Conservation (phyloP, 2,888 invertebrate genomes). For the Phragmatobia fuliginosa region DNA sequence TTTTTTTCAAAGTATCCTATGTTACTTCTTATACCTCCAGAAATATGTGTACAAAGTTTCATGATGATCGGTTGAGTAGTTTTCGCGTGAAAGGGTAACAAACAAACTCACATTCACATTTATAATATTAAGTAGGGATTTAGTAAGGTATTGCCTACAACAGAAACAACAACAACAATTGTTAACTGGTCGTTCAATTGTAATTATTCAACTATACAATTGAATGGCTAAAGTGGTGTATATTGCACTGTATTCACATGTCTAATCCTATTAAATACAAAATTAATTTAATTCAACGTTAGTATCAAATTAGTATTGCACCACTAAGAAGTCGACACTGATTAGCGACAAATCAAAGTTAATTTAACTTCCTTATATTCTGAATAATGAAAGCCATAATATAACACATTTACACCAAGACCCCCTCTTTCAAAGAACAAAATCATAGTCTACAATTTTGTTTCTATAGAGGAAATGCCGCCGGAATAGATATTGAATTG, state of each 20-base stretch:
- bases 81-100: too few species aligned
- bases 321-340: not conserved
- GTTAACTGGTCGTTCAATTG: not conserved
- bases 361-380: not conserved
- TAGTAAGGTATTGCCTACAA: not conserved
- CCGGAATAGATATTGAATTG: slow-evolving; percentile 32
- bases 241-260: not conserved
- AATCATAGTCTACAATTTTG: slow-evolving; percentile 26
- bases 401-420: not conserved
- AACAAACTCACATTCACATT: too few species aligned
- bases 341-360: not conserved
- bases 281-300: not conserved
- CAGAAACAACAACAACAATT: not conserved
- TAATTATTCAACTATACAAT: not conserved
- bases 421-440: slow-evolving; percentile 6
- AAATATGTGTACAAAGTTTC: too few species aligned
- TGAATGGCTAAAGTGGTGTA: not conserved
- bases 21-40: too few species aligned
- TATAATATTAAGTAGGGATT: too few species aligned
- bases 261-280: not conserved
- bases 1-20: too few species aligned
- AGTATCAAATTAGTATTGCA: not conserved
- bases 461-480: slow-evolving; percentile 52
- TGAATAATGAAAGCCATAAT: not conserved
- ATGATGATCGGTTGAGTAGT: too few species aligned